Evolutionary conservation across 2,113 vertebrate species (phyloP).

Genomic region (Nansenia antarctica): DNA sequence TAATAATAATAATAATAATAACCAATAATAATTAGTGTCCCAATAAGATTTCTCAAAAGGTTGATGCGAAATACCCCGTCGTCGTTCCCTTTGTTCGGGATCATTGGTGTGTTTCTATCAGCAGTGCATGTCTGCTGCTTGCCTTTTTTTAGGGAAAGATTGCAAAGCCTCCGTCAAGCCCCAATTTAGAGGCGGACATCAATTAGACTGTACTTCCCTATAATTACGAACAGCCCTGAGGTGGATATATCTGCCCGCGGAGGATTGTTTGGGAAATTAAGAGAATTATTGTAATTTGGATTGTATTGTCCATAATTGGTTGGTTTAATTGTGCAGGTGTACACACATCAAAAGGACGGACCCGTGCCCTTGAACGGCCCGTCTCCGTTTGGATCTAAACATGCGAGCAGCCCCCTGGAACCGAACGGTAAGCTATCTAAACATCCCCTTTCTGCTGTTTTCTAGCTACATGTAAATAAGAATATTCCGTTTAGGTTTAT

Average conservation of each 20-base stretch:
- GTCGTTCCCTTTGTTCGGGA: background rate
- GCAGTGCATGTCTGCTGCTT: background rate
- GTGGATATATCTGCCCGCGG: conserved; percentile 5
- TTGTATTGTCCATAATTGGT: conserved; percentile 55
- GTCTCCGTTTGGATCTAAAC: conserved; percentile 71
- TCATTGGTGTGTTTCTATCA: background rate
- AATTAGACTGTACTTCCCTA: background rate
- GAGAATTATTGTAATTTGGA: conserved; percentile 68
- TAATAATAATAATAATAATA: too few relatives aligned
- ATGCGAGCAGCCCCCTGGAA: conserved; percentile 75
- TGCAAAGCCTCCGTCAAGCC: background rate
- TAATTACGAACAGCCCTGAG: background rate
- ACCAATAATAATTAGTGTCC: too few relatives aligned
- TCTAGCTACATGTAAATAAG: background rate
- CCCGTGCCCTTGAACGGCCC: conserved; percentile 66
- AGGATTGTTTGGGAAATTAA: conserved; percentile 20
- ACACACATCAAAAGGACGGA: conserved; percentile 78
- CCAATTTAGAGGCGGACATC: background rate
- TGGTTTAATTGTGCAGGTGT: conserved; percentile 78
- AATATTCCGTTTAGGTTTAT: background rate
- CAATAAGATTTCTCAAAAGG: too few relatives aligned
- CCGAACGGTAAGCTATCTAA: conserved; percentile 80
- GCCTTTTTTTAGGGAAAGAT: background rate
- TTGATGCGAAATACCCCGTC: background rate
- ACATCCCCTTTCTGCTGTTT: too few relatives aligned